A percentile compares a stretch with the other conserved stretches of the same genome.
phyloP scores from a whole-genome alignment of 2,113 vertebrate species.

The Lichenostomus cassidix region DNA sequence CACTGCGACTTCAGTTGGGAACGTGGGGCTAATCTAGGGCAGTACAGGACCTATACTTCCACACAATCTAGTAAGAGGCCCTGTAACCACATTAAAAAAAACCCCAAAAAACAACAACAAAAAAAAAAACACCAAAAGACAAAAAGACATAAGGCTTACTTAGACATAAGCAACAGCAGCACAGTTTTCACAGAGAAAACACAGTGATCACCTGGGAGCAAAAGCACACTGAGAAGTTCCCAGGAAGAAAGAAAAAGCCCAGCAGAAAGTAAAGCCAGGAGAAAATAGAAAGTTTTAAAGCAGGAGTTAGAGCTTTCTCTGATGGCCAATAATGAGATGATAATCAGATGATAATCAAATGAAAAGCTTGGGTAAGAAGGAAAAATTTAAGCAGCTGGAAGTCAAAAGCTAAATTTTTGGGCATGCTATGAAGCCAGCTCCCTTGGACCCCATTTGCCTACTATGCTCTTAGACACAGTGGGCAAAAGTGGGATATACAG shows the following conservation, averaged over 20 bases:
- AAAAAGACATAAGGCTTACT: neutral
- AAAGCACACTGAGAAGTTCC: accelerated
- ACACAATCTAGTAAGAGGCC: neutral
- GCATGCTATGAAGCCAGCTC: neutral
- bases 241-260: neutral
- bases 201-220: neutral
- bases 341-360: neutral
- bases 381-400: neutral
- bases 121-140: too few species aligned
- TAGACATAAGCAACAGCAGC: neutral
- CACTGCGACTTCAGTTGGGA: accelerated
- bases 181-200: neutral
- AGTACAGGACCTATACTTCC: neutral
- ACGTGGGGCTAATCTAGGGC: neutral
- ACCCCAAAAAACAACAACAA: too few species aligned
- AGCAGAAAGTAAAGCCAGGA: neutral
- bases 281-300: neutral
- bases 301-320: neutral
- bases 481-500: neutral
- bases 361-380: neutral
- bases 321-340: neutral
- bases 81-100: neutral
- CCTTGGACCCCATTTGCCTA: neutral
- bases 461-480: neutral
- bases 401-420: neutral